phyloP scores from a whole-genome alignment of 2,797 vertebrate species.

The Fratercula arctica region DNA sequence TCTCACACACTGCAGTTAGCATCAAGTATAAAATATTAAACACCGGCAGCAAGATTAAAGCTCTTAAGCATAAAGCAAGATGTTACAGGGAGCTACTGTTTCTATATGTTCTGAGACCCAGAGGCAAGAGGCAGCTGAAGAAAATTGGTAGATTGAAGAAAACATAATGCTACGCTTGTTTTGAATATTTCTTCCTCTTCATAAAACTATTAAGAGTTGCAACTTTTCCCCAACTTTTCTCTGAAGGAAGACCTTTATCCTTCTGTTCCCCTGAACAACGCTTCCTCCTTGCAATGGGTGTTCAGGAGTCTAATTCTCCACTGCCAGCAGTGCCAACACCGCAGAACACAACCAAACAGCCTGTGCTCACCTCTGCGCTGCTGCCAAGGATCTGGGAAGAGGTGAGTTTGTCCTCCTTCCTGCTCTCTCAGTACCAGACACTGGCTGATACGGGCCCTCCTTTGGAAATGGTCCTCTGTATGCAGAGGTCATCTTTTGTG shows the following conservation, averaged over 20 bases:
- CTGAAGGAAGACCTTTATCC: not conserved
- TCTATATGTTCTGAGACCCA: not conserved
- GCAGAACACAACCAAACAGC: not conserved
- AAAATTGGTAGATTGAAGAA: not conserved
- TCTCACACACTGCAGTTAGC: not conserved
- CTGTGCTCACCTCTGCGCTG: not conserved
- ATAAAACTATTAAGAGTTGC: not conserved
- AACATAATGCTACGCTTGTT: not conserved
- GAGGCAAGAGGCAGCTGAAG: not conserved
- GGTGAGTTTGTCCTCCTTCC: not conserved
- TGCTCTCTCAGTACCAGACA: not conserved
- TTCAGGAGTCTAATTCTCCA: not conserved
- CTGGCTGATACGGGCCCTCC: not conserved
- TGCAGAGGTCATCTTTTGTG: not conserved
- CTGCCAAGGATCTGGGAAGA: not conserved
- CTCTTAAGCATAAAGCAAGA: not conserved
- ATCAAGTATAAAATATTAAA: not conserved
- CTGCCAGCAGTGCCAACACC: accelerated
- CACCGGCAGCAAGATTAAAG: not conserved
- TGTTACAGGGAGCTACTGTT: not conserved
- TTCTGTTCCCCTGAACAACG: not conserved
- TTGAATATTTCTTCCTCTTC: not conserved
- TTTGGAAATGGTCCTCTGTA: not conserved
- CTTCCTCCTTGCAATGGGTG: not conserved
- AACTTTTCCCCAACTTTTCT: not conserved